Conservation (phyloP, 2,888 invertebrate species). For the Pristionchus mayeri region DNA sequence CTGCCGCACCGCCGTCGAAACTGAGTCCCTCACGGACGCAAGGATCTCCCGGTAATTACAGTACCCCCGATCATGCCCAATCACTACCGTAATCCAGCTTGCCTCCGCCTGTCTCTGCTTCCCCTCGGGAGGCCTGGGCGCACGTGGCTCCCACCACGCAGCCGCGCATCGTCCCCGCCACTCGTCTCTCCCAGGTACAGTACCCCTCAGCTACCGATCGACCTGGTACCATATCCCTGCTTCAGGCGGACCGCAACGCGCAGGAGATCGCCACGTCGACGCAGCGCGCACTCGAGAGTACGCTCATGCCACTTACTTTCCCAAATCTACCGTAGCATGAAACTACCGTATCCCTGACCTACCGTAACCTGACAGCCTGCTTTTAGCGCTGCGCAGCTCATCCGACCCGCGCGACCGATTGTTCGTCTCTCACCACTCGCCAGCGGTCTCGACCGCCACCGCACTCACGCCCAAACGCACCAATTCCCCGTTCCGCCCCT, state of each 20-base stretch:
- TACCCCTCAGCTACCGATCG: not conserved
- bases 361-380: not conserved
- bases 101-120: not conserved
- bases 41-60: slow-evolving; percentile 7
- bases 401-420: slow-evolving; percentile 11
- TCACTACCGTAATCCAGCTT: not conserved
- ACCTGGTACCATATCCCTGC: not conserved
- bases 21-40: slow-evolving; percentile 33
- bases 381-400: slow-evolving; percentile 1
- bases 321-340: not conserved
- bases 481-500: not conserved
- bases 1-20: slow-evolving; percentile 19
- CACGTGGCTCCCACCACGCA: slow-evolving; percentile 5
- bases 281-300: slow-evolving; percentile 24
- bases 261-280: slow-evolving; percentile 19
- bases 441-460: not conserved
- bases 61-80: not conserved
- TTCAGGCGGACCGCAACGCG: slow-evolving; percentile 13
- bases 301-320: too few species aligned
- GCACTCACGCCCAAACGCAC: not conserved
- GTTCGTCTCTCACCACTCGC: not conserved
- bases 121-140: slow-evolving; percentile 35
- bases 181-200: not conserved
- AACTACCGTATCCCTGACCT: not conserved
- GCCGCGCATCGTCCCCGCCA: slow-evolving; percentile 35